Conservation (phyloP, 2,888 invertebrate species). For the Meganola albula region DNA sequence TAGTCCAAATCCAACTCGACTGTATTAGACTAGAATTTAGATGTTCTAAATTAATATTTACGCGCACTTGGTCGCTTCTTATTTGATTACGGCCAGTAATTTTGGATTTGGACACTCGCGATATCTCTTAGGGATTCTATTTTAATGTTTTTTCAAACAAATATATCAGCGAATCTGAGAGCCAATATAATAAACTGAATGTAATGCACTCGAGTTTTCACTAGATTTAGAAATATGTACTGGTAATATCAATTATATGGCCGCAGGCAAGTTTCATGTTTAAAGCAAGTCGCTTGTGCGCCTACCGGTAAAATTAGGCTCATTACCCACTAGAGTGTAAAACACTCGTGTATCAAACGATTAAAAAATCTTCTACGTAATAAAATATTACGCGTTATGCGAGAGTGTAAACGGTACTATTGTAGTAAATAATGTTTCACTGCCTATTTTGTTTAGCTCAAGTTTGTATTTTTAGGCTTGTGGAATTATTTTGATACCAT, state of each 20-base stretch:
- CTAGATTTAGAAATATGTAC: slow-evolving; percentile 27
- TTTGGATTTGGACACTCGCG: slow-evolving; percentile 21
- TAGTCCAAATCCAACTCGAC: too few relatives aligned
- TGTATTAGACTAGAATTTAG: too few relatives aligned
- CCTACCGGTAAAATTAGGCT: slow-evolving; percentile 18
- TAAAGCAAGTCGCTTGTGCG: slow-evolving; percentile 25
- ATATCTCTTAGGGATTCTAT: too few relatives aligned
- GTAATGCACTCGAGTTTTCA: slow-evolving; percentile 41
- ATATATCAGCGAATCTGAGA: slow-evolving; percentile 24
- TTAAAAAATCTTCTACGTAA: slow-evolving; percentile 4
- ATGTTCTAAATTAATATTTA: too few relatives aligned
- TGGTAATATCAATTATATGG: slow-evolving; percentile 22
- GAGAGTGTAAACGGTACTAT: slow-evolving; percentile 14
- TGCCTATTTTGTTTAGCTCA: slow-evolving; percentile 13
- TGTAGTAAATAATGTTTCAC: slow-evolving; percentile 19
- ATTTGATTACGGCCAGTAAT: too few relatives aligned
- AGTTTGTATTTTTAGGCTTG: too few relatives aligned
- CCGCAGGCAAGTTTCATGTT: slow-evolving; percentile 20
- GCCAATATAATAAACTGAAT: slow-evolving; percentile 22
- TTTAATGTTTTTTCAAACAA: slow-evolving; percentile 34
- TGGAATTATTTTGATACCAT: too few relatives aligned
- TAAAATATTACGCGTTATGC: not conserved
- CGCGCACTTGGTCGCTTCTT: too few relatives aligned
- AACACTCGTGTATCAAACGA: slow-evolving; percentile 2
- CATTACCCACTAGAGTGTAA: slow-evolving; percentile 12